Evolutionary conservation across 2,888 invertebrate genomes (phyloP).

Genomic region (Chloromyia formosa): DNA sequence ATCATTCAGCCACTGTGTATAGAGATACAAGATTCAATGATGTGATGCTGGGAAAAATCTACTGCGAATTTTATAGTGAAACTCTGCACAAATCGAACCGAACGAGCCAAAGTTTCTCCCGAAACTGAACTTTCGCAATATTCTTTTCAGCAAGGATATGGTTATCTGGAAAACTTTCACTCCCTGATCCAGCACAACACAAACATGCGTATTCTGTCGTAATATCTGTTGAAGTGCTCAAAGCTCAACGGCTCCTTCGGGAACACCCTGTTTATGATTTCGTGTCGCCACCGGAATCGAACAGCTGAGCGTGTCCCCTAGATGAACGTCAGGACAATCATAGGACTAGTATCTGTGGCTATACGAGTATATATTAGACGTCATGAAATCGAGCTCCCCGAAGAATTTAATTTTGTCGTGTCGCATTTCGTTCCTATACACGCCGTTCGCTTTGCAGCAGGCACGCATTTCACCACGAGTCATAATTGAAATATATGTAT

Average conservation of each 20-base stretch:
- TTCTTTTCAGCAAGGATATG: constrained; percentile 21
- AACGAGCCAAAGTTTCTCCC: constrained; percentile 38
- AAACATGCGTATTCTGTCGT: constrained; percentile 17
- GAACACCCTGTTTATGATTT: constrained; percentile 20
- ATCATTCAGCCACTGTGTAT: neutral
- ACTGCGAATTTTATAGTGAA: constrained; percentile 19
- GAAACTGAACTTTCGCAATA: constrained; percentile 35
- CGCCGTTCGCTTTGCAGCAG: no score
- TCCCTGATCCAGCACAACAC: constrained; percentile 12
- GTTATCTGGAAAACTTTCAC: constrained; percentile 9
- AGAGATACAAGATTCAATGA: no score
- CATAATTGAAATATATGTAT: no score
- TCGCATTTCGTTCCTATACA: no score
- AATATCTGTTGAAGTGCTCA: constrained; percentile 4
- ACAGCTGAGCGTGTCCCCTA: constrained; percentile 19
- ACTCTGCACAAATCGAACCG: constrained; percentile 16
- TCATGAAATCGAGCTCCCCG: no score
- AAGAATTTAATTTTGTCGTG: no score
- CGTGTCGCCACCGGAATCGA: neutral
- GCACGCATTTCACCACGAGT: no score
- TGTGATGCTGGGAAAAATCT: constrained; percentile 1
- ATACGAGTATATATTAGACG: no score
- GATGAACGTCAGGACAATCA: neutral
- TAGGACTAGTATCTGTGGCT: neutral
- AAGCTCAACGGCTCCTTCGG: neutral